Percentiles rank a stretch among this genome's conserved stretches.
These are phyloP conservation scores for Zeugodacus cucurbitae DNA, from an alignment of 1,140 invertebrate genomes.

Conservation along the genomic window DNA sequence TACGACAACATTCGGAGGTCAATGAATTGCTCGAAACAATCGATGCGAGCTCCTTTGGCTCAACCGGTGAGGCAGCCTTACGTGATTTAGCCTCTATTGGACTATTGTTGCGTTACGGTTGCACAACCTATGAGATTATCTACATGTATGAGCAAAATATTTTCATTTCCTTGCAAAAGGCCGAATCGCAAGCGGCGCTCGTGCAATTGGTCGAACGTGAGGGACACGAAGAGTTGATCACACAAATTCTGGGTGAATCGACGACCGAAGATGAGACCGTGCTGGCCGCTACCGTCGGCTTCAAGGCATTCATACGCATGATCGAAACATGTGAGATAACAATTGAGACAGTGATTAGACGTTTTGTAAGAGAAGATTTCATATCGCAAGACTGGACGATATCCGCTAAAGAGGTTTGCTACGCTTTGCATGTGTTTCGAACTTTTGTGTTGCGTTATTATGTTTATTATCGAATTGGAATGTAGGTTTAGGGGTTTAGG, in stretches of 20 bases:
- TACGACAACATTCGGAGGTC: conserved; percentile 71
- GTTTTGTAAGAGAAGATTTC: conserved; percentile 85
- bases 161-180: conserved; percentile 80
- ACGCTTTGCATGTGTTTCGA: conserved; percentile 33
- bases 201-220: conserved; percentile 84
- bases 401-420: conserved; percentile 65
- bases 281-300: conserved; percentile 80
- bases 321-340: conserved; percentile 81
- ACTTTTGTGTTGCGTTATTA: conserved; percentile 46
- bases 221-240: conserved; percentile 81
- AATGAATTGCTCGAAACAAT: conserved; percentile 79
- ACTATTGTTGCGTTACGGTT: conserved; percentile 78
- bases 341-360: conserved; percentile 84
- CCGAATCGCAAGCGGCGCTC: conserved; percentile 82
- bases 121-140: conserved; percentile 80
- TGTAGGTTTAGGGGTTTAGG: too few species aligned
- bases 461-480: neutral
- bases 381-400: conserved; percentile 80
- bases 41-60: conserved; percentile 81
- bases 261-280: conserved; percentile 78
- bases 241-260: conserved; percentile 83
- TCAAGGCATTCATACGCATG: conserved; percentile 86
- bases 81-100: conserved; percentile 84
- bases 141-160: conserved; percentile 80
- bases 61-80: conserved; percentile 78